Evolutionary conservation across 1,140 invertebrate genomes (phyloP).

Genomic region (Ylistrum balloti): DNA sequence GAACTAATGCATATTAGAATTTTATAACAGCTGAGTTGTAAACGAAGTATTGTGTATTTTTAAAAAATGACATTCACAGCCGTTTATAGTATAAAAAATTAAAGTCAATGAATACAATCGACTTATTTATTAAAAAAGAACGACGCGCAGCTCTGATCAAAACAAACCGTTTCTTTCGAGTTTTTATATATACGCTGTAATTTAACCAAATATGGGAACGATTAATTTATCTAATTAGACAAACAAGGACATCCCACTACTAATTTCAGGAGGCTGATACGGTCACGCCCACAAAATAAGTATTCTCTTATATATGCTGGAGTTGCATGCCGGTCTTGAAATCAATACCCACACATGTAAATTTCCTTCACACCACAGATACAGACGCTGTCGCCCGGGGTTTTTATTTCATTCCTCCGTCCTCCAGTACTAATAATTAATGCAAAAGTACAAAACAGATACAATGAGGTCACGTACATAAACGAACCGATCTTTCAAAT

Average conservation of each 20-base stretch:
- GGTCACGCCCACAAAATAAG: slow-evolving; percentile 7
- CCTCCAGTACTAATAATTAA: background rate
- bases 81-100: no score
- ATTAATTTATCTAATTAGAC: slow-evolving; percentile 6
- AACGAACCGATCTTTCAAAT: no score
- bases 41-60: no score
- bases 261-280: background rate
- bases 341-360: background rate
- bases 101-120: no score
- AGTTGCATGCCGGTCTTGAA: background rate
- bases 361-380: background rate
- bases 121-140: no score
- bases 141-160: no score
- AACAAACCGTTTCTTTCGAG: no score
- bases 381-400: background rate
- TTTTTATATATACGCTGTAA: background rate
- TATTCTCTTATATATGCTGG: background rate
- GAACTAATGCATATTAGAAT: no score
- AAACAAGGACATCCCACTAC: background rate
- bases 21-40: no score
- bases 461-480: background rate
- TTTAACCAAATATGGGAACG: background rate
- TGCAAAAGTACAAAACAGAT: slow-evolving; percentile 1
- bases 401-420: background rate
- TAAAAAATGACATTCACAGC: no score